These are phyloP conservation scores for Cossypha dichroa DNA, from an alignment of 2,797 vertebrate species.

Conservation along the genomic window DNA sequence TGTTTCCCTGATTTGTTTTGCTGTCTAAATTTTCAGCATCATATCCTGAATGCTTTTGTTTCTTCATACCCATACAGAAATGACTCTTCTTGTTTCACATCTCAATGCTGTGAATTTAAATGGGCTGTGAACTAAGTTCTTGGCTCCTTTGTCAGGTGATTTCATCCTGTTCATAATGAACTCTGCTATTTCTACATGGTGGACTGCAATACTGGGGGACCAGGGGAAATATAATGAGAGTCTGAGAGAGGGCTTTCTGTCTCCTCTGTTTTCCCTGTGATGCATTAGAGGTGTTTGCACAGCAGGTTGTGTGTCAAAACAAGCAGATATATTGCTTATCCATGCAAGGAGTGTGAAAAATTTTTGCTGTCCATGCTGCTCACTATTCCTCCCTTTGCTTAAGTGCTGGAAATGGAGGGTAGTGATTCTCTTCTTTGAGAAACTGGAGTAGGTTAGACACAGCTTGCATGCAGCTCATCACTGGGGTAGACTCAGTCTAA, in stretches of 20 bases:
- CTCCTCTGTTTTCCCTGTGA: not conserved
- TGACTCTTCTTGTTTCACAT: not conserved
- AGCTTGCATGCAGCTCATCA: not conserved
- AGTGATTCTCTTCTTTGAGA: not conserved
- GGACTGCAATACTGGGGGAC: not conserved
- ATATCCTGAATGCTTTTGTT: not conserved
- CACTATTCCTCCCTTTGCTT: not conserved
- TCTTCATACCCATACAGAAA: not conserved
- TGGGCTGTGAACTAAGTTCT: not conserved
- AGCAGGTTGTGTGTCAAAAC: not conserved
- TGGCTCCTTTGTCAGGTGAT: not conserved
- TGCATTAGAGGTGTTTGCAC: not conserved
- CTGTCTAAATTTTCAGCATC: not conserved
- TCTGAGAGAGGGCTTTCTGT: not conserved
- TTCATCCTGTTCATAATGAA: not conserved
- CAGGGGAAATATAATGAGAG: not conserved
- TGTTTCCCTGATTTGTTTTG: slow-evolving; percentile 3
- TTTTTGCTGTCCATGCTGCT: not conserved
- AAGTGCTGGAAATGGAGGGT: not conserved
- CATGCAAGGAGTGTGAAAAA: not conserved
- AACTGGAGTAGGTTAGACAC: not conserved
- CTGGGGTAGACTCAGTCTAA: not conserved
- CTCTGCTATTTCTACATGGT: not conserved
- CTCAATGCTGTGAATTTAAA: not conserved
- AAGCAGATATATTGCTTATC: not conserved